Evolutionary conservation across 2,888 invertebrate species (phyloP).

Genomic region (Colostygia pectinataria): DNA sequence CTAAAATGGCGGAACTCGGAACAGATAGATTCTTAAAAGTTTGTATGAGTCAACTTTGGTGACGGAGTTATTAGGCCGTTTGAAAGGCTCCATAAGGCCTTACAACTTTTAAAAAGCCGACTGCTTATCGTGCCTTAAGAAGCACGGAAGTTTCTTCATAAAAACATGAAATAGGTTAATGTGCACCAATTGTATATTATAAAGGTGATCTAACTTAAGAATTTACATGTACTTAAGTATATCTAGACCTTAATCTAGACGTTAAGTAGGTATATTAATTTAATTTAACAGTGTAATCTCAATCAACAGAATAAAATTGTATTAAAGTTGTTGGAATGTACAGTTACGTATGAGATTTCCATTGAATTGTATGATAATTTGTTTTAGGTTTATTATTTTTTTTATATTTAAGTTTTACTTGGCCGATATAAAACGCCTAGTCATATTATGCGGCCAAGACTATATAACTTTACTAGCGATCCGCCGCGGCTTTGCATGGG

Average conservation of each 20-base stretch:
- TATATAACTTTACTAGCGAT: no score
- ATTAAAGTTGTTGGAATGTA: slow-evolving; percentile 57
- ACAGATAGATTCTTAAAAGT: slow-evolving; percentile 7
- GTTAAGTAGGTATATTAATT: no score
- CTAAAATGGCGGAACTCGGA: background rate
- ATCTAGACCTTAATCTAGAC: no score
- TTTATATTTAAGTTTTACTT: slow-evolving; percentile 42
- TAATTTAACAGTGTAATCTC: slow-evolving; percentile 31
- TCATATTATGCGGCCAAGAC: slow-evolving; percentile 60
- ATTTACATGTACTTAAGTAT: slow-evolving; percentile 18
- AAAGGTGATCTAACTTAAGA: slow-evolving; percentile 26
- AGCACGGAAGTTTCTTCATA: no score
- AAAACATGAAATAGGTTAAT: slow-evolving; percentile 12
- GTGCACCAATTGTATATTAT: slow-evolving; percentile 23
- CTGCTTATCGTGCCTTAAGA: no score
- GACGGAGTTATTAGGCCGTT: no score
- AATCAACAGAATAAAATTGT: slow-evolving; percentile 32
- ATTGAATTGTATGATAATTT: slow-evolving; percentile 61
- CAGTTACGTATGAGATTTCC: slow-evolving; percentile 82
- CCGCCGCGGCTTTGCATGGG: no score
- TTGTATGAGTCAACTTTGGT: no score
- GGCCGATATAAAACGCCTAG: slow-evolving; percentile 72
- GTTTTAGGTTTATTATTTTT: slow-evolving; percentile 30
- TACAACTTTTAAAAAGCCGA: no score
- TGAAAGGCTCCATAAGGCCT: no score